phyloP scores from a whole-genome alignment of 2,113 vertebrate genomes.

The Synodontis membranacea region DNA sequence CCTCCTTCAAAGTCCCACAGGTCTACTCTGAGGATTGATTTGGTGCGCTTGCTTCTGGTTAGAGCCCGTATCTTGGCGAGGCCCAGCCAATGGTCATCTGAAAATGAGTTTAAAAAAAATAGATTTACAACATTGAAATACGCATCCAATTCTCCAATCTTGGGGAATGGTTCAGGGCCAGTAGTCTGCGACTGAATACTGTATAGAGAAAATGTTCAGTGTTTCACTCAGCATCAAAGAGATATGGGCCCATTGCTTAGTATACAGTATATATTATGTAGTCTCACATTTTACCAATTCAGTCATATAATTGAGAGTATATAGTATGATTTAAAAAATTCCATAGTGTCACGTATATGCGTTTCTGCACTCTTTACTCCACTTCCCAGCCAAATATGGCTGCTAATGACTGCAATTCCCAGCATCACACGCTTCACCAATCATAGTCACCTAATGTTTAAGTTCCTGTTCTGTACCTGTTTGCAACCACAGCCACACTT shows the following conservation, averaged over 20 bases:
- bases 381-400: too few species aligned
- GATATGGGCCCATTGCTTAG: not conserved
- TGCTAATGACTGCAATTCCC: too few species aligned
- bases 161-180: not conserved
- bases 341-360: too few species aligned
- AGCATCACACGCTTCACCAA: too few species aligned
- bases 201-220: not conserved
- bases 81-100: slow-evolving; percentile 72
- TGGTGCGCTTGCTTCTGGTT: slow-evolving; percentile 47
- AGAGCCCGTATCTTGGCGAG: slow-evolving; percentile 59
- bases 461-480: too few species aligned
- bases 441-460: too few species aligned
- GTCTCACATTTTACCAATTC: not conserved
- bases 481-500: too few species aligned
- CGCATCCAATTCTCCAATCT: not conserved
- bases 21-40: slow-evolving; percentile 62
- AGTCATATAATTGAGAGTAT: not conserved
- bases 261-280: too few species aligned
- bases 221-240: not conserved
- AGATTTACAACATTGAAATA: not conserved
- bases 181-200: not conserved
- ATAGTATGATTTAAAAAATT: not conserved
- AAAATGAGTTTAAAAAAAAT: not conserved
- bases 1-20: slow-evolving; percentile 65
- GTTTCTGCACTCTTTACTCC: too few species aligned